Evolutionary conservation across 2,797 vertebrate genomes (phyloP).

Genomic region (Acipenser oxyrinchus): DNA sequence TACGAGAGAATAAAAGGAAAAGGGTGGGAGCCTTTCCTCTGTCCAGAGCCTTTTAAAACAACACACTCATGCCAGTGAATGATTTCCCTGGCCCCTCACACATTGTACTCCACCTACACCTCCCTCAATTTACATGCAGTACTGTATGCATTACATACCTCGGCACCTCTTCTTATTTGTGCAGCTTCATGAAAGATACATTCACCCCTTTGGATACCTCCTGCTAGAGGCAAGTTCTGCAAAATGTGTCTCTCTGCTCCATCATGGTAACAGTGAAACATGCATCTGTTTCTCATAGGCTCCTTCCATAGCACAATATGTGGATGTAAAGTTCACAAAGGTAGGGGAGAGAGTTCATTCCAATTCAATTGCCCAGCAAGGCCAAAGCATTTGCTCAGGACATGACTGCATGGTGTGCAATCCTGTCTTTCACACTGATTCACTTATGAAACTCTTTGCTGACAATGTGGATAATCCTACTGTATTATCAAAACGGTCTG

Average conservation of each 20-base stretch:
- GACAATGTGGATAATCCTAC: too few relatives aligned
- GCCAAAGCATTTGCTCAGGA: too few relatives aligned
- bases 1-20: conserved; percentile 54
- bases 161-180: neutral
- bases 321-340: conserved; percentile 30
- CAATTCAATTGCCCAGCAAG: too few relatives aligned
- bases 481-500: too few relatives aligned
- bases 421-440: too few relatives aligned
- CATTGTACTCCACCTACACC: neutral
- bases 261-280: conserved; percentile 1
- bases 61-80: neutral
- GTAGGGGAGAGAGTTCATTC: too few relatives aligned
- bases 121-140: neutral
- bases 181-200: neutral
- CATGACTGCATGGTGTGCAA: too few relatives aligned
- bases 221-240: conserved; percentile 34
- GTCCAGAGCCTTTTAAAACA: conserved; percentile 11
- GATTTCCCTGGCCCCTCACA: neutral
- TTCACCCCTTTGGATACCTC: conserved; percentile 28
- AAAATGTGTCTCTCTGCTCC: conserved; percentile 15
- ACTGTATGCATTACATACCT: neutral
- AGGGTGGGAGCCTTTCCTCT: conserved; percentile 40
- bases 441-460: too few relatives aligned
- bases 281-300: conserved; percentile 37
- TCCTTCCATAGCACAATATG: conserved; percentile 32